Evolutionary conservation across 2,888 invertebrate genomes (phyloP), one percentile per base, ranked within the genome.

Genomic region (Pollenia labialis): DNA sequence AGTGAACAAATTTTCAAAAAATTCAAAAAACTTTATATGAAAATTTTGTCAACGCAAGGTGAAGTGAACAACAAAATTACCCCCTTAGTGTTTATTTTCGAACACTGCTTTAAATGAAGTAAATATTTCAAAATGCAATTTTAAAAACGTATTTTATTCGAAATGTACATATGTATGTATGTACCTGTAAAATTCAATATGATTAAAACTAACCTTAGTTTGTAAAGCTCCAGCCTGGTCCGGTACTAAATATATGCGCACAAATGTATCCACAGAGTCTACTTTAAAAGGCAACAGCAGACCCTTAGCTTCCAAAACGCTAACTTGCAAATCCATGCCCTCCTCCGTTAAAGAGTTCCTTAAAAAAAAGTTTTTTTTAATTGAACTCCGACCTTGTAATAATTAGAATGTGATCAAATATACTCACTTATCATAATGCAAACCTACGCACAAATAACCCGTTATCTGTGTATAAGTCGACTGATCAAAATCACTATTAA

Each of bases 391-490:
- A 18, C 18, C 11, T 42, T 54, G 4, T 18, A 54, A 16, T 69
- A 11, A 4, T 10, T 18, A 12, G 8, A 4, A 42, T 50, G 16
- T 14, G 6, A 32, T 0, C 6, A 10, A n/a, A 60, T 40, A 52
- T n/a, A 90, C 94, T 93, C 93, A 97, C 96, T 95, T 96, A 92
- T 97, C 97, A 91, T 96, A 96, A 91, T 97, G 96, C 72, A 97
- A 93, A 11, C 96, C 96, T 87, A 97, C 94, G 92, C 97, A 96
- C 9, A 97, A 93, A 91, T 96, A 95, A 7, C 97, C 97, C 1
- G 96, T 96, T 81, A 96, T 94, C 87, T 96, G 95, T 11, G 96
- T 95, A 89, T 95, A 95, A 11, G 84, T 81, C 10, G 96, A 95
- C 90, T 95, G 95, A 89, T 96, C 96, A 64, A 96, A 94, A 90